phyloP scores from a whole-genome alignment of 2,888 invertebrate genomes.

The Ormia ochracea region DNA sequence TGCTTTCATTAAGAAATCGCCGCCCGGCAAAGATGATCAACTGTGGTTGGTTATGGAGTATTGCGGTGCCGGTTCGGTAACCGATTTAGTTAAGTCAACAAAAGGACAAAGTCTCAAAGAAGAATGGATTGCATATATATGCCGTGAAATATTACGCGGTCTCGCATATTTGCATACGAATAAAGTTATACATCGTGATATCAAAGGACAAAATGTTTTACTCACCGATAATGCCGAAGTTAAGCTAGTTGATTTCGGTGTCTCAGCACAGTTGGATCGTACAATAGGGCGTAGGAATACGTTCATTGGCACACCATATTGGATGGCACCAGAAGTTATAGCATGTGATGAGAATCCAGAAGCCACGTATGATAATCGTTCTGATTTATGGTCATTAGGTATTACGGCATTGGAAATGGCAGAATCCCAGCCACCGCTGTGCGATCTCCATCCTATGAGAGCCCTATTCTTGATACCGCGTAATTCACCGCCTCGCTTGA shows the following conservation, averaged over 20 bases:
- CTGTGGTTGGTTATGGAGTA: slow-evolving; percentile 99
- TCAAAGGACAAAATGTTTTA: slow-evolving; percentile 99
- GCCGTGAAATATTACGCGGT: slow-evolving; percentile 95
- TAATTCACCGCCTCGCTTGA: slow-evolving; percentile 97
- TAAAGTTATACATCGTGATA: slow-evolving; percentile 99
- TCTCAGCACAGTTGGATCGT: slow-evolving; percentile 98
- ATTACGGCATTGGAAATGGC: slow-evolving; percentile 99
- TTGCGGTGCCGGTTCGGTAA: slow-evolving; percentile 99
- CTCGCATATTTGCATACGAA: slow-evolving; percentile 98
- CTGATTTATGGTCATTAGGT: slow-evolving; percentile 93
- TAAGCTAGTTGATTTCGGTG: slow-evolving; percentile 99
- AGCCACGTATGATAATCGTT: slow-evolving; percentile 98
- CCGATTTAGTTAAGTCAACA: slow-evolving; percentile 99
- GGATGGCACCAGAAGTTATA: slow-evolving; percentile 99
- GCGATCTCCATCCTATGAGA: slow-evolving; percentile 99
- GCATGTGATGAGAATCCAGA: slow-evolving; percentile 99
- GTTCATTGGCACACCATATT: slow-evolving; percentile 97
- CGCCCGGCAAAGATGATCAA: slow-evolving; percentile 99
- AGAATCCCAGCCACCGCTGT: slow-evolving; percentile 98
- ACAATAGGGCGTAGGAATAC: slow-evolving; percentile 99
- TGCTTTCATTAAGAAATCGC: slow-evolving; percentile 99
- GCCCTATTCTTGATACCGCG: slow-evolving; percentile 98
- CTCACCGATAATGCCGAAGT: slow-evolving; percentile 99
- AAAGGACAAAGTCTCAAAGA: slow-evolving; percentile 98
- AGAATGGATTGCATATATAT: slow-evolving; percentile 99